These are phyloP conservation scores for Diaperis boleti DNA, from an alignment of 2,888 invertebrate species.

Conservation along the genomic window DNA sequence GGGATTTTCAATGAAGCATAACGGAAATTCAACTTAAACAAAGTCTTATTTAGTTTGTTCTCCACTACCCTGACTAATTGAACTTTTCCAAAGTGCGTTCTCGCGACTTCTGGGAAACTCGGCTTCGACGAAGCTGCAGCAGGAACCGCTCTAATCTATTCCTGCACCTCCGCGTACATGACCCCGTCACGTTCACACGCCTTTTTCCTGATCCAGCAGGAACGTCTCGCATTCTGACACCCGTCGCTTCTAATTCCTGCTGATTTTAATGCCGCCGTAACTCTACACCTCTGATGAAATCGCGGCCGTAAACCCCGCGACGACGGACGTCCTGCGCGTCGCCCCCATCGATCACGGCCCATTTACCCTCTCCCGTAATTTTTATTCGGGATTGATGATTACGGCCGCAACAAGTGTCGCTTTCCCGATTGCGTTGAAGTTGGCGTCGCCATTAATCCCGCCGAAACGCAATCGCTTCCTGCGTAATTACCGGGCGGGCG, in stretches of 20 bases:
- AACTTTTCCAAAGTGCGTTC: no score
- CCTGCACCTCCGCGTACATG: no score
- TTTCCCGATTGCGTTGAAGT: slow-evolving; percentile 24
- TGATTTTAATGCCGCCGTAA: not conserved
- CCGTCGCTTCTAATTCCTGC: not conserved
- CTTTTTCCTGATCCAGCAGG: no score
- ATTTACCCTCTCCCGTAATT: slow-evolving; percentile 18
- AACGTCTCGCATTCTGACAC: not conserved
- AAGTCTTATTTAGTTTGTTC: no score
- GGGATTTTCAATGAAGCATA: no score
- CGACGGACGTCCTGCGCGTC: slow-evolving; percentile 20
- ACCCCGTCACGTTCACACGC: no score
- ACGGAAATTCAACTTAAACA: no score
- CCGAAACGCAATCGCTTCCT: not conserved
- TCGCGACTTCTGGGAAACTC: no score
- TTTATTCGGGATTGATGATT: slow-evolving; percentile 16
- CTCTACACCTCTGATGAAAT: slow-evolving; percentile 3
- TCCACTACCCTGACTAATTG: no score
- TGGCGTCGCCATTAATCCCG: not conserved
- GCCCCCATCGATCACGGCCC: slow-evolving; percentile 23
- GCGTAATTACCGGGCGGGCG: slow-evolving; percentile 2
- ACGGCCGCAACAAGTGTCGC: slow-evolving; percentile 31
- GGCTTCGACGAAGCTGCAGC: no score
- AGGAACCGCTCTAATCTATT: no score
- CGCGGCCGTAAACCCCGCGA: slow-evolving; percentile 1